Evolutionary conservation across 2,113 vertebrate genomes (phyloP).

Genomic region (Trichechus manatus): DNA sequence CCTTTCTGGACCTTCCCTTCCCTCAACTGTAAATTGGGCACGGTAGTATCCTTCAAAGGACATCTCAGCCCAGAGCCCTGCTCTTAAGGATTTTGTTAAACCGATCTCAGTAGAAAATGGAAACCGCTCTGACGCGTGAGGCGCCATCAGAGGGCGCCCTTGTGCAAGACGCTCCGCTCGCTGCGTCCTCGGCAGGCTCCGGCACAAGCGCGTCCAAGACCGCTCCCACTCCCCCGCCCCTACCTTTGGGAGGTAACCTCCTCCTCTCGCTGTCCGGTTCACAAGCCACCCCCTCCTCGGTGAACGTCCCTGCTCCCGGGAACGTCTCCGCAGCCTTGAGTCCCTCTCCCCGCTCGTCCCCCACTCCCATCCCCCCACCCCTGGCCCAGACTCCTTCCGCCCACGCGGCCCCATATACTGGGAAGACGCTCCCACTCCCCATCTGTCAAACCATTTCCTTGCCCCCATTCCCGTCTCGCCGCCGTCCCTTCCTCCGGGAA

Average conservation of each 20-base stretch:
- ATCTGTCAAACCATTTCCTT: conserved; percentile 78
- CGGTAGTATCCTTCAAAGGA: neutral
- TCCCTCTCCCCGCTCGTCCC: neutral
- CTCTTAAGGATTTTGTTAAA: conserved; percentile 32
- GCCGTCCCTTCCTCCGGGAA: conserved; percentile 78
- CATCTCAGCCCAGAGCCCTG: neutral
- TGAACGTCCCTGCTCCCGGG: conserved; percentile 3
- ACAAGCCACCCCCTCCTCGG: conserved; percentile 58
- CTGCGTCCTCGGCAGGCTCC: conserved; percentile 1
- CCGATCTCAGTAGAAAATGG: conserved; percentile 33
- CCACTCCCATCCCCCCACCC: neutral
- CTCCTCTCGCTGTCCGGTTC: conserved; percentile 21
- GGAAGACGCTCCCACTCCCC: conserved; percentile 83
- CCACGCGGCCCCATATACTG: conserved; percentile 81
- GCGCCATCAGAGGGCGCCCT: conserved; percentile 76
- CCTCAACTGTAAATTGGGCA: conserved; percentile 24
- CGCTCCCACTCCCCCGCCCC: conserved; percentile 40
- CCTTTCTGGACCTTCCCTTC: neutral
- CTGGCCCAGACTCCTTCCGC: conserved; percentile 74
- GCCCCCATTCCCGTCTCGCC: conserved; percentile 43
- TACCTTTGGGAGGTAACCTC: conserved; percentile 27
- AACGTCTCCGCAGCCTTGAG: conserved; percentile 29
- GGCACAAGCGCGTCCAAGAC: conserved; percentile 3
- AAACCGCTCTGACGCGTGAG: neutral
- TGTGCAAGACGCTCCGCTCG: conserved; percentile 47